phyloP scores from a whole-genome alignment of 30 jellyfish, hydroid and myxozoan species.

The Pelagia noctiluca region DNA sequence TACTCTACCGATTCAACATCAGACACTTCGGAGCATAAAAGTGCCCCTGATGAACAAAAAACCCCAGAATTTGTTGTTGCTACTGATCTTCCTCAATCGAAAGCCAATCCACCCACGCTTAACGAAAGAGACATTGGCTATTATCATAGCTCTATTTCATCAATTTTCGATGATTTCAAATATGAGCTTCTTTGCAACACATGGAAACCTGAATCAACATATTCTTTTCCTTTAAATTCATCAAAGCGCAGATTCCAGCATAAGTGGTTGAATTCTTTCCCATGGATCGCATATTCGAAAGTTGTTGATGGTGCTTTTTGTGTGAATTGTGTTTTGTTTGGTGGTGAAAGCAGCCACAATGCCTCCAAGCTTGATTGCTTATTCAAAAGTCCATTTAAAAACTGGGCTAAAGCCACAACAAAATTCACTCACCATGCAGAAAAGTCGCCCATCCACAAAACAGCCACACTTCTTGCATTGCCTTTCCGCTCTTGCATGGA shows the following conservation, averaged over 20 bases:
- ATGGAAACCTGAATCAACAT: not conserved
- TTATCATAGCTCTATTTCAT: not conserved
- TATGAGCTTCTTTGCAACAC: not conserved
- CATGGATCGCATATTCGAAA: not conserved
- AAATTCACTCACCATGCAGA: conserved; percentile 7
- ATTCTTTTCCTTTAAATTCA: not conserved
- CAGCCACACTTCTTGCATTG: conserved; percentile 6
- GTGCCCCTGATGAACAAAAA: no score
- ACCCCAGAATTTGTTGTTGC: no score
- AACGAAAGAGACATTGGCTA: not conserved
- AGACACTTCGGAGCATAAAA: no score
- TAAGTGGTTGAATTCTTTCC: not conserved
- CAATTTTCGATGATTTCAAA: not conserved
- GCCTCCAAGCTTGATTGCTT: conserved; percentile 15
- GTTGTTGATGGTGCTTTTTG: not conserved
- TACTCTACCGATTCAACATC: no score
- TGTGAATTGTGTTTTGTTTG: conserved; percentile 28
- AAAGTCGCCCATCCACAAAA: conserved; percentile 2
- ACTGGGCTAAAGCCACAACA: conserved; percentile 20
- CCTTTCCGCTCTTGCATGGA: conserved; percentile 4
- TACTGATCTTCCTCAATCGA: no score
- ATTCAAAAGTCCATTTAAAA: conserved; percentile 15
- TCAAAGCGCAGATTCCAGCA: not conserved
- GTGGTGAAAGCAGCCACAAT: conserved; percentile 31
- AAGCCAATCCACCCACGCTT: no score